These are phyloP conservation scores for Zaprionus ghesquierei DNA, from an alignment of 1,140 invertebrate species.

Conservation along the genomic window DNA sequence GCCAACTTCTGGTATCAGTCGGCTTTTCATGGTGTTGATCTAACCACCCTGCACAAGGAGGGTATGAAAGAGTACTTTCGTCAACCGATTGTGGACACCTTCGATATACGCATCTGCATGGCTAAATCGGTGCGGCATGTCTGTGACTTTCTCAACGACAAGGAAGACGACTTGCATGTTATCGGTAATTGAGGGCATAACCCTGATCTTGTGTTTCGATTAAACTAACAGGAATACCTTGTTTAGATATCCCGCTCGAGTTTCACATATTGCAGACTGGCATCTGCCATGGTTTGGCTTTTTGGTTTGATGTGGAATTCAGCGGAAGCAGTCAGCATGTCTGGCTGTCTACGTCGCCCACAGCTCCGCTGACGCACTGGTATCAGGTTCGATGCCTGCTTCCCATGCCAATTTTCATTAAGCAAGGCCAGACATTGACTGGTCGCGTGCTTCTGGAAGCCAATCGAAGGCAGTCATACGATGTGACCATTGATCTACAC, in stretches of 20 bases:
- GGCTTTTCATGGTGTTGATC: conserved; percentile 98
- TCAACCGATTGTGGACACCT: conserved; percentile 99
- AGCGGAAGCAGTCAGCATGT: conserved; percentile 94
- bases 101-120: conserved; percentile 98
- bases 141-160: conserved; percentile 97
- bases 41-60: conserved; percentile 93
- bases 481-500: conserved; percentile 97
- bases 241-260: conserved; percentile 93
- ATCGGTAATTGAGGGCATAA: conserved; percentile 86
- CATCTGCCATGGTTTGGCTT: conserved; percentile 98
- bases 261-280: conserved; percentile 96
- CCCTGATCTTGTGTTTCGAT: neutral
- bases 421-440: conserved; percentile 95
- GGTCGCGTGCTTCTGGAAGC: conserved; percentile 95
- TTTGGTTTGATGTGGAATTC: conserved; percentile 99
- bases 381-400: conserved; percentile 99
- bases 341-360: conserved; percentile 99
- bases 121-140: conserved; percentile 96
- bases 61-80: conserved; percentile 99
- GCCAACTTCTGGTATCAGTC: conserved; percentile 99
- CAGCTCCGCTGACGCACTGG: conserved; percentile 99
- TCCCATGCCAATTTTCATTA: conserved; percentile 96
- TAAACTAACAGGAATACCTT: neutral
- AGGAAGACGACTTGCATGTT: conserved; percentile 96
- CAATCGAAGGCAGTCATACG: conserved; percentile 99